Conservation (phyloP, 2,888 invertebrate genomes). For the Drosophila setosimentum region DNA sequence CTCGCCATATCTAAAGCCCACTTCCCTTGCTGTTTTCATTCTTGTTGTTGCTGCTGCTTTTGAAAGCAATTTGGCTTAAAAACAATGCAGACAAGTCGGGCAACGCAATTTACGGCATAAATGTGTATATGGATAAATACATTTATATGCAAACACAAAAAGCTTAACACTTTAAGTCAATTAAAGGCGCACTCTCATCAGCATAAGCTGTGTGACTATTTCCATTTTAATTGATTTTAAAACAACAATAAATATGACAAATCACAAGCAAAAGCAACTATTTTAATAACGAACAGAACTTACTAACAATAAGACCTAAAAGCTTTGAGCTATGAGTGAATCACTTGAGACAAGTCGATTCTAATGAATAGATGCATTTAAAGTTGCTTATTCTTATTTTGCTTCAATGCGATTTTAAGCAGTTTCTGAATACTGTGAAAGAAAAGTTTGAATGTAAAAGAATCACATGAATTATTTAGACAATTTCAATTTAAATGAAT, state of each 20-base stretch:
- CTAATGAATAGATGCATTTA: background rate
- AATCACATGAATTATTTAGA: background rate
- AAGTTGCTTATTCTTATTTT: background rate
- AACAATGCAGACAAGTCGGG: conserved; percentile 64
- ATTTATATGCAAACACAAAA: conserved; percentile 4
- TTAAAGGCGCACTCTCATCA: conserved; percentile 62
- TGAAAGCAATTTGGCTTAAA: conserved; percentile 77
- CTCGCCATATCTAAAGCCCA: conserved; percentile 29
- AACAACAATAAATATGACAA: conserved; percentile 38
- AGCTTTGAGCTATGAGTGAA: conserved; percentile 8
- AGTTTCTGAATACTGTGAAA: background rate
- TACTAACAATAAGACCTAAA: conserved; percentile 12
- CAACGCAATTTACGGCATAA: conserved; percentile 65
- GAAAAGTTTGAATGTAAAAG: background rate
- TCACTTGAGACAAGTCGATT: background rate
- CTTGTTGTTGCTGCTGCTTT: conserved; percentile 21
- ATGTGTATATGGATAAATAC: conserved; percentile 15
- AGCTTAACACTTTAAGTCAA: conserved; percentile 63
- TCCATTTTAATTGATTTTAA: conserved; percentile 56
- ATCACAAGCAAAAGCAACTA: conserved; percentile 36
- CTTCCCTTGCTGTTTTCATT: conserved; percentile 27
- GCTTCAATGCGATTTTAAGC: too few relatives aligned
- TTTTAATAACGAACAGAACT: background rate
- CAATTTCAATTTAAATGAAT: background rate
- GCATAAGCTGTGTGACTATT: conserved; percentile 32